phyloP scores from a whole-genome alignment of 2,888 invertebrate species.

The Eupsilia transversa region DNA sequence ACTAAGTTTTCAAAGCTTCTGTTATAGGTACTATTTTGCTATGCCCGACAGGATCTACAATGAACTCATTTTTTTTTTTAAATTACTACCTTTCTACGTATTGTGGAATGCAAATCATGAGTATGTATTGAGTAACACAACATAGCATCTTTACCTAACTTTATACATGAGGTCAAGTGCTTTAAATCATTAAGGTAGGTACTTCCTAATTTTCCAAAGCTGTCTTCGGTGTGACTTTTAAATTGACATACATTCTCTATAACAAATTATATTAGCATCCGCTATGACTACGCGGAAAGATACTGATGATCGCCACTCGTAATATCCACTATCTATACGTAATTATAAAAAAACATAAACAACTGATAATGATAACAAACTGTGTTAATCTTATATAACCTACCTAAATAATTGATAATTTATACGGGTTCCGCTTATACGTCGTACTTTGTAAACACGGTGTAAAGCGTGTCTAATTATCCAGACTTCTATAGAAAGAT shows the following conservation, averaged over 20 bases:
- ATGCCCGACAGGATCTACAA: too few relatives aligned
- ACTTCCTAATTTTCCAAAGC: too few relatives aligned
- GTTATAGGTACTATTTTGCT: too few relatives aligned
- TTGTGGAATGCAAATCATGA: too few relatives aligned
- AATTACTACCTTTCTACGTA: too few relatives aligned
- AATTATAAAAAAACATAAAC: slow-evolving; percentile 24
- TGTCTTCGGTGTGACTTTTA: background rate
- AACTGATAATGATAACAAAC: slow-evolving; percentile 33
- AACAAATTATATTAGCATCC: background rate
- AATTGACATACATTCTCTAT: background rate
- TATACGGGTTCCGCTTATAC: slow-evolving; percentile 2
- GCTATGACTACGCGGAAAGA: background rate
- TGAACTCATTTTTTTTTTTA: too few relatives aligned
- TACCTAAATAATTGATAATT: slow-evolving; percentile 22
- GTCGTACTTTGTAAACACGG: slow-evolving; percentile 3
- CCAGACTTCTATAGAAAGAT: slow-evolving; percentile 26
- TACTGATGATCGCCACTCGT: background rate
- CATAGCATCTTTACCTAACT: too few relatives aligned
- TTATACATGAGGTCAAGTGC: too few relatives aligned
- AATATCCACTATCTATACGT: background rate
- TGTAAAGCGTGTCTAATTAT: slow-evolving; percentile 7
- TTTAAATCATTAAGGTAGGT: too few relatives aligned
- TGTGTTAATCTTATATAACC: slow-evolving; percentile 14
- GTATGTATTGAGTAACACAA: too few relatives aligned
- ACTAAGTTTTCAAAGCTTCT: too few relatives aligned